Evolutionary conservation across 2,888 invertebrate species (phyloP).

Genomic region (Caenorhabditis japonica): DNA sequence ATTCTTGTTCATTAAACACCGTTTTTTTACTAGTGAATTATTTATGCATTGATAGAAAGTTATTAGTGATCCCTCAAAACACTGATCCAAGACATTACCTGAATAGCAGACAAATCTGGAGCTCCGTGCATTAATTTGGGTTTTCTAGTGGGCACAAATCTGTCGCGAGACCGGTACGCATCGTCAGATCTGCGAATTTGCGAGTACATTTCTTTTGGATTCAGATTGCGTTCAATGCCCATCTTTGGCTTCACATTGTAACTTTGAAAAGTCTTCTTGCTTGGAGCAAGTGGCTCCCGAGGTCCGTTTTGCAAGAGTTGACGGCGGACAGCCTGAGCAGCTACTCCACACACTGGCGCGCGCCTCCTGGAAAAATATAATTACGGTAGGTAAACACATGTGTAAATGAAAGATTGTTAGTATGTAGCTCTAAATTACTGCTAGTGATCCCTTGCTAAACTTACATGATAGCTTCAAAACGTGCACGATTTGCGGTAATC

Average conservation of each 20-base stretch:
- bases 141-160: constrained; percentile 22
- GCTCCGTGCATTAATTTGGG: constrained; percentile 20
- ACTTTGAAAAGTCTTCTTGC: constrained; percentile 18
- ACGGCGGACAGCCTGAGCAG: constrained; percentile 20
- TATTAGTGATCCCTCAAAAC: too few species aligned
- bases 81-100: constrained; percentile 9
- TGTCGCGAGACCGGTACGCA: constrained; percentile 13
- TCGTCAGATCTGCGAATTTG: constrained; percentile 19
- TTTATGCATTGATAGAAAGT: background rate
- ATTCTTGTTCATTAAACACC: too few species aligned
- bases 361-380: constrained; percentile 39
- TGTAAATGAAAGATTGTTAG: background rate
- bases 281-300: constrained; percentile 11
- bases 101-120: constrained; percentile 37
- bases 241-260: constrained; percentile 1
- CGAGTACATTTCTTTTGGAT: constrained; percentile 20
- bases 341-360: constrained; percentile 38
- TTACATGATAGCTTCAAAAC: constrained; percentile 25
- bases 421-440: background rate
- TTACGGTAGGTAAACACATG: too few species aligned
- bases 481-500: constrained; percentile 5
- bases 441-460: background rate
- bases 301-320: constrained; percentile 16
- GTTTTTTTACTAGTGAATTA: too few species aligned
- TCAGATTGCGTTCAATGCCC: constrained; percentile 1